These are phyloP conservation scores for Pedionomus torquatus DNA, from an alignment of 2,113 vertebrate genomes.

Conservation along the genomic window DNA sequence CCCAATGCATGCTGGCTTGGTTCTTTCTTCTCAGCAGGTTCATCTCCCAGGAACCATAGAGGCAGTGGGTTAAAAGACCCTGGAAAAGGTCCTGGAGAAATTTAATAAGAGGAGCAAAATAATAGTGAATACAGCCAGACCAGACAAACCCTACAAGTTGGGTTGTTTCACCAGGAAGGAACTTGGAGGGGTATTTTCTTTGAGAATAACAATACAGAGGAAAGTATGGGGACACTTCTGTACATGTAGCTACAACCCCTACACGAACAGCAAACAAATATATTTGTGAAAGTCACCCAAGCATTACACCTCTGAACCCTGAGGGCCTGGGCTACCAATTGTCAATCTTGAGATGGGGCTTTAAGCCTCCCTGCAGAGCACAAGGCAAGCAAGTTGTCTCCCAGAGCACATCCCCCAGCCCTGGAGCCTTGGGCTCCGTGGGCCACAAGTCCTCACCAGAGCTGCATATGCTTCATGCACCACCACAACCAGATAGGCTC, in stretches of 20 bases:
- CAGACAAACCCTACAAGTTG: neutral
- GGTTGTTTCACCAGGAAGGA: neutral
- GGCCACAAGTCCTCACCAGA: neutral
- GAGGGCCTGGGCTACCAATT: neutral
- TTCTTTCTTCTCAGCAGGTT: neutral
- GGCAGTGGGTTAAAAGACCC: neutral
- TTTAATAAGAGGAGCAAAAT: neutral
- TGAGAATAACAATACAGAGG: neutral
- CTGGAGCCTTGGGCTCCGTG: neutral
- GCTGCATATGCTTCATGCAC: neutral
- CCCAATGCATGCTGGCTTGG: fast-evolving
- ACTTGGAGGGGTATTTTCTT: neutral
- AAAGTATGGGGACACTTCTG: neutral
- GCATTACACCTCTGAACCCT: neutral
- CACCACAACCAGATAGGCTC: neutral
- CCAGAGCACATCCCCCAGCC: neutral
- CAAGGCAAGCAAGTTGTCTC: neutral
- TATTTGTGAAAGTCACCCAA: neutral
- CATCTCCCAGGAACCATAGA: neutral
- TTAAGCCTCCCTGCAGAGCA: neutral
- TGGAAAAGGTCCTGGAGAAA: neutral
- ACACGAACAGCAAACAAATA: neutral
- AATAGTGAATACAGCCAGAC: neutral
- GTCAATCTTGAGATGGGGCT: neutral
- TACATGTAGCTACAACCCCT: neutral